phyloP scores from a whole-genome alignment of 2,888 invertebrate species.

The Andrena dorsata region DNA sequence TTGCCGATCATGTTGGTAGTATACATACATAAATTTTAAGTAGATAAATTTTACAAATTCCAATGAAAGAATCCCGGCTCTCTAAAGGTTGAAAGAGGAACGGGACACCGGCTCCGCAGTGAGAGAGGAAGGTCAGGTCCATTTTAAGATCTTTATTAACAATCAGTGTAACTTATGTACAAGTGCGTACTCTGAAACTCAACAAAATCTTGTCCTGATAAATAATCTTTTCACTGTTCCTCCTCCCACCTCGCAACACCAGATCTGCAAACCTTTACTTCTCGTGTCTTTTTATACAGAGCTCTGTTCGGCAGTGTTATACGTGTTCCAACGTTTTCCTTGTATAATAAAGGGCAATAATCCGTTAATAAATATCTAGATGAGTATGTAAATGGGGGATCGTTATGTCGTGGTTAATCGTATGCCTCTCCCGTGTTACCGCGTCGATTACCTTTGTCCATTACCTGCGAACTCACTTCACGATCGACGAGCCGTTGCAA shows the following conservation, averaged over 20 bases:
- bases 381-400: slow-evolving; percentile 54
- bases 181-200: slow-evolving; percentile 73
- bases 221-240: slow-evolving; percentile 3
- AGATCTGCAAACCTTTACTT: neutral
- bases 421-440: slow-evolving; percentile 70
- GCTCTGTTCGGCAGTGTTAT: neutral
- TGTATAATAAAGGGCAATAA: slow-evolving; percentile 28
- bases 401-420: slow-evolving; percentile 64
- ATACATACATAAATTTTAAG: too few relatives aligned
- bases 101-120: too few relatives aligned
- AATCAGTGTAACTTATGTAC: slow-evolving; percentile 77
- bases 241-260: slow-evolving; percentile 15
- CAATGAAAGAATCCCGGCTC: too few relatives aligned
- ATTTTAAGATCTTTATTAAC: slow-evolving; percentile 71
- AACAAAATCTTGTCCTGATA: slow-evolving; percentile 64
- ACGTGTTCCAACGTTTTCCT: neutral
- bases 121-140: neutral
- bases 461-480: slow-evolving; percentile 39
- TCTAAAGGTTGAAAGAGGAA: too few relatives aligned
- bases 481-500: slow-evolving; percentile 26
- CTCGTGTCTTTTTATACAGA: neutral
- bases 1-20: too few relatives aligned
- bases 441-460: slow-evolving; percentile 57
- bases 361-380: slow-evolving; percentile 53
- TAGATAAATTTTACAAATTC: too few relatives aligned